Evolutionary conservation across 2,113 vertebrate genomes (phyloP).

Genomic region (Paradisaea rubra): DNA sequence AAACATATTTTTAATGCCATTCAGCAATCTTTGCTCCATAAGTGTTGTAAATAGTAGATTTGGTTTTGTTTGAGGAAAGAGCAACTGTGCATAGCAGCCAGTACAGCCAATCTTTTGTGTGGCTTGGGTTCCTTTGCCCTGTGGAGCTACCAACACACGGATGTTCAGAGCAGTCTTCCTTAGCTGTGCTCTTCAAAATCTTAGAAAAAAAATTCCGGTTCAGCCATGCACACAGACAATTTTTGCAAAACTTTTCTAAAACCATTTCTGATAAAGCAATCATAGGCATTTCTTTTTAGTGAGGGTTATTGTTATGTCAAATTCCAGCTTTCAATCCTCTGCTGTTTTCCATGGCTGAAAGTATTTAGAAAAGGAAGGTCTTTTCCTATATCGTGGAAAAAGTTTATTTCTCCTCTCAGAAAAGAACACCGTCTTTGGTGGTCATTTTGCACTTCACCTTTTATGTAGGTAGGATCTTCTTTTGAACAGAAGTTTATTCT

Average conservation of each 20-base stretch:
- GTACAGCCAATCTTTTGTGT: fast-evolving
- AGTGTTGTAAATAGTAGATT: neutral
- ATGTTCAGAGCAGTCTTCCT: fast-evolving
- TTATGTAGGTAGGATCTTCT: neutral
- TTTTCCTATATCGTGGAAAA: neutral
- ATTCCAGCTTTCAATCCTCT: neutral
- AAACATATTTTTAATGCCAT: neutral
- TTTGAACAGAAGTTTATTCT: neutral
- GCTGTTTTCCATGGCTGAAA: neutral
- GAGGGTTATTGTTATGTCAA: neutral
- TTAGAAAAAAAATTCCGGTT: neutral
- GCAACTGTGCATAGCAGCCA: neutral
- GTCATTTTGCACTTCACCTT: neutral
- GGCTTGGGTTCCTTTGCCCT: neutral
- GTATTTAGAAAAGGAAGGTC: neutral
- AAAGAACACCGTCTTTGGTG: neutral
- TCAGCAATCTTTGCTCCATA: fast-evolving
- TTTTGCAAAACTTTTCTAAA: neutral
- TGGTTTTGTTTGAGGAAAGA: neutral
- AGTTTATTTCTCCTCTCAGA: neutral
- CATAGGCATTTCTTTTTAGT: neutral
- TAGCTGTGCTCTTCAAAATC: neutral
- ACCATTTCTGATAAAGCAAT: neutral
- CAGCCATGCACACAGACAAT: neutral
- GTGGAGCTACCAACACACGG: neutral